Conservation (phyloP, 2,113 vertebrate genomes). For the Toxotes jaculatrix region DNA sequence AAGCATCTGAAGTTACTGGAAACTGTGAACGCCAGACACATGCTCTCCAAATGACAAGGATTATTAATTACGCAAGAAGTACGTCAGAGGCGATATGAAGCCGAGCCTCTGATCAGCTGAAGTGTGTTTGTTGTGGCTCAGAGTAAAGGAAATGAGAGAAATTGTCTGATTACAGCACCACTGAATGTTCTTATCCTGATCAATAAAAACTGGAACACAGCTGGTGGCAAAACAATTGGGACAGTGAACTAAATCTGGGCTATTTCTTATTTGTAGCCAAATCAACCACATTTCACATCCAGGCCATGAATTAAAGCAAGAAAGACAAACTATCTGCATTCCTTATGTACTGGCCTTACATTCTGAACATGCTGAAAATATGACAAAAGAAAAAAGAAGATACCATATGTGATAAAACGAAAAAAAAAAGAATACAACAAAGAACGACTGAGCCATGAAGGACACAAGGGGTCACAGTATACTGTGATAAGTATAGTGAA, state of each 20-base stretch:
- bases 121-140: constrained; percentile 68
- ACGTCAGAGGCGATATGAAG: constrained; percentile 63
- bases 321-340: background rate
- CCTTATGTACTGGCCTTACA: background rate
- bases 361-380: background rate
- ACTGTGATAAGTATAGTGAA: too few relatives aligned
- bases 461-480: too few relatives aligned
- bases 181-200: constrained; percentile 34
- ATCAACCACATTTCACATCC: background rate
- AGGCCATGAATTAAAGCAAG: background rate
- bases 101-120: constrained; percentile 37
- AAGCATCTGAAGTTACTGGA: constrained; percentile 58
- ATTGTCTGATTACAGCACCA: constrained; percentile 35
- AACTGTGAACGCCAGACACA: constrained; percentile 55
- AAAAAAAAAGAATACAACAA: too few relatives aligned
- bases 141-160: constrained; percentile 46
- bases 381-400: too few relatives aligned
- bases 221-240: constrained; percentile 1
- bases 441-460: too few relatives aligned
- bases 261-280: background rate
- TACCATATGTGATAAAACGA: too few relatives aligned
- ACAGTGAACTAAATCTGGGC: background rate
- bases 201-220: constrained; percentile 45
- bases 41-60: constrained; percentile 75
- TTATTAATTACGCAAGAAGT: constrained; percentile 64